Evolutionary conservation across 2,888 invertebrate genomes (phyloP).

Genomic region (Caenorhabditis sp.): DNA sequence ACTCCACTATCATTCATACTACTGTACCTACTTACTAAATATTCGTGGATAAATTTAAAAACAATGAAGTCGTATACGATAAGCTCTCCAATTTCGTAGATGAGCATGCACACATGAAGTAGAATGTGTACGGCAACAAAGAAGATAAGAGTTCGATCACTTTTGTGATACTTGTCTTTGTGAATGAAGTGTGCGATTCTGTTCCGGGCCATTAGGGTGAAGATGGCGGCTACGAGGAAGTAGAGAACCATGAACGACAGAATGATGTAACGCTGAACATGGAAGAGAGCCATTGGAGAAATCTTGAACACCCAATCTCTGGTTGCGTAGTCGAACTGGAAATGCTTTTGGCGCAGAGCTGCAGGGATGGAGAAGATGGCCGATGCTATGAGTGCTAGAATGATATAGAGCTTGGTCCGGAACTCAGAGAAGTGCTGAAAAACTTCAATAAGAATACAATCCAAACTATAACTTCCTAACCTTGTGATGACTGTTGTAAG

Average conservation of each 20-base stretch:
- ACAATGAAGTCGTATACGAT: not conserved
- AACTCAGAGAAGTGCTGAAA: conserved; percentile 22
- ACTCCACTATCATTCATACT: not conserved
- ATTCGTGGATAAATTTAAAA: not conserved
- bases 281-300: not conserved
- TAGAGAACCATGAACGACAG: conserved; percentile 19
- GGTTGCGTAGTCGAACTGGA: not conserved
- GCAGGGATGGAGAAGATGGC: conserved; percentile 12
- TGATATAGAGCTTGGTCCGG: not conserved
- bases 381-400: not conserved
- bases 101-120: conserved; percentile 13
- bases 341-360: not conserved
- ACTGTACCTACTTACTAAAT: too few species aligned
- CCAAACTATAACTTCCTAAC: too few species aligned
- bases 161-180: conserved; percentile 15
- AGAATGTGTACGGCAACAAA: conserved; percentile 6
- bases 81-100: conserved; percentile 19
- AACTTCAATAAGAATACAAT: not conserved
- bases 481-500: not conserved
- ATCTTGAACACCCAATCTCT: conserved; percentile 4
- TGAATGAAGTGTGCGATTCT: conserved; percentile 23
- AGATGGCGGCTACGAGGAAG: not conserved
- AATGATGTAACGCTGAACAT: conserved; percentile 25
- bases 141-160: conserved; percentile 18
- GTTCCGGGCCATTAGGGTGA: conserved; percentile 11